phyloP scores from a whole-genome alignment of 53 echinoderm and acorn worm species.

The Astropecten irregularis region DNA sequence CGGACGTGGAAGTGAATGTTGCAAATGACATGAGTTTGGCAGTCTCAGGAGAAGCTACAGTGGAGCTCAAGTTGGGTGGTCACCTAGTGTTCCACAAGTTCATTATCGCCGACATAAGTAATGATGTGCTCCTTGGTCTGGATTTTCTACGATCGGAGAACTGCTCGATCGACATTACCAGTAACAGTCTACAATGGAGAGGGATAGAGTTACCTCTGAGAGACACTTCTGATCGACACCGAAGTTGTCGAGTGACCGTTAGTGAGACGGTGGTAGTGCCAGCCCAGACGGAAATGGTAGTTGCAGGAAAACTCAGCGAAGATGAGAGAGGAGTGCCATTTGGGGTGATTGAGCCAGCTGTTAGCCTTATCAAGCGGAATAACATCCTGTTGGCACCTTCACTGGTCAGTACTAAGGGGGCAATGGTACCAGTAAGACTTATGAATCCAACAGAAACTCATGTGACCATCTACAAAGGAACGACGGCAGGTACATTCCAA shows the following conservation, averaged over 20 bases:
- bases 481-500: constrained; percentile 45
- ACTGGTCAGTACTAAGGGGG: neutral
- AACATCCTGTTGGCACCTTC: constrained; percentile 17
- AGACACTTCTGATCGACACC: neutral
- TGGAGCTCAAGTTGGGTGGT: neutral
- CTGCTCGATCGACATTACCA: constrained; percentile 11
- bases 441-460: constrained; percentile 23
- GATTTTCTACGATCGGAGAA: neutral
- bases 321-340: neutral
- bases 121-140: constrained; percentile 9
- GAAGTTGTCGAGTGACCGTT: constrained; percentile 24
- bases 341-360: neutral
- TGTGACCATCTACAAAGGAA: constrained; percentile 43
- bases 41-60: neutral
- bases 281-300: constrained; percentile 3
- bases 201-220: constrained; percentile 8
- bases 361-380: constrained; percentile 14
- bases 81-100: neutral
- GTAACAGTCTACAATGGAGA: constrained; percentile 1
- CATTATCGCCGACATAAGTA: neutral
- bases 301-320: neutral
- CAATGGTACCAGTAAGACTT: constrained; percentile 18
- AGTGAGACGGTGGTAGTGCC: neutral
- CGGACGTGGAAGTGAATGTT: neutral
- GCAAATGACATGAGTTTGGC: constrained; percentile 1